phyloP scores from a whole-genome alignment of 1,140 invertebrate species.

The Globodera rostochiensis region DNA sequence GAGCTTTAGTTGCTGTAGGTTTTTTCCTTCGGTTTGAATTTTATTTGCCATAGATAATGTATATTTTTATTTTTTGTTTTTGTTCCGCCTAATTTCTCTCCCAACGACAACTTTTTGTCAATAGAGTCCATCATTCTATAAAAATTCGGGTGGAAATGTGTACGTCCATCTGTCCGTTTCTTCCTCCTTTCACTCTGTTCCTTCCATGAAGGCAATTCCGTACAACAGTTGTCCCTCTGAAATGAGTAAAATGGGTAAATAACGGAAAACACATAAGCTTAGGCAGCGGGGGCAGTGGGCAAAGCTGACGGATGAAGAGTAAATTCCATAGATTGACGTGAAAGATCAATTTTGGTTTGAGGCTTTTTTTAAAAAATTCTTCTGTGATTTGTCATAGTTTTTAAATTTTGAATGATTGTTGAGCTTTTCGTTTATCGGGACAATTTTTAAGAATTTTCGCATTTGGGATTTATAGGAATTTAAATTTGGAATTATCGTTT shows the following conservation, averaged over 20 bases:
- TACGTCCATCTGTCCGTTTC: background rate
- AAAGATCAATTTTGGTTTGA: background rate
- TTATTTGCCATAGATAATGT: too few relatives aligned
- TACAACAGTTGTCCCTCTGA: background rate
- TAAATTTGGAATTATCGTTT: background rate
- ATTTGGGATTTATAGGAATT: too few relatives aligned
- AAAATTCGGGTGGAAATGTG: background rate
- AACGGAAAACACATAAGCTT: constrained; percentile 1
- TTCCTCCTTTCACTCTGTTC: background rate
- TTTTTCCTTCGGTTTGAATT: too few relatives aligned
- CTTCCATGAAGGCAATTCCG: background rate
- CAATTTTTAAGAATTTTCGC: too few relatives aligned
- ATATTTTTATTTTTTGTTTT: too few relatives aligned
- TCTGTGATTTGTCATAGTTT: too few relatives aligned
- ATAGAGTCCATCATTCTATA: background rate
- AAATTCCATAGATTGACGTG: background rate
- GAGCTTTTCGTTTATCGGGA: too few relatives aligned
- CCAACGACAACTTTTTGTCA: too few relatives aligned
- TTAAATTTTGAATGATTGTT: too few relatives aligned
- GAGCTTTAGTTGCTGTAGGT: too few relatives aligned
- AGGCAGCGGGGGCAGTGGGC: too few relatives aligned
- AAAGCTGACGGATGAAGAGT: background rate
- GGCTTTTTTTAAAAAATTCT: background rate
- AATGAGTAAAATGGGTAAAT: background rate
- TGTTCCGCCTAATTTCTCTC: too few relatives aligned